These are phyloP conservation scores for Styela plicata DNA, from an alignment of 23 tunicate genomes.

Conservation along the genomic window DNA sequence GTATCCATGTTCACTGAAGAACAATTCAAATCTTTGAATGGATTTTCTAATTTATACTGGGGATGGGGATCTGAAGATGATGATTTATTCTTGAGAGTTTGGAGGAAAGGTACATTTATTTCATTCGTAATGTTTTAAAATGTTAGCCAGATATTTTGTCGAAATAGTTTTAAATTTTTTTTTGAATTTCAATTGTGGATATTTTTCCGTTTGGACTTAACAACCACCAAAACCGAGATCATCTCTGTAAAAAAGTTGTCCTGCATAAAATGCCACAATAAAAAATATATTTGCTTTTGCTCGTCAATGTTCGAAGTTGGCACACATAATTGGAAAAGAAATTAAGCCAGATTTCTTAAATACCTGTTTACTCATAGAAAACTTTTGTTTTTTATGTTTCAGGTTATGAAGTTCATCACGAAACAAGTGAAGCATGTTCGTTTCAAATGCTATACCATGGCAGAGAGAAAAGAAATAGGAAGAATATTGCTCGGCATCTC, in stretches of 20 bases:
- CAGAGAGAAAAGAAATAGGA: slow-evolving; percentile 7
- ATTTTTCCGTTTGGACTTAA: too few species aligned
- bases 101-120: slow-evolving; percentile 42
- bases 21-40: slow-evolving; percentile 48
- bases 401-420: slow-evolving; percentile 30
- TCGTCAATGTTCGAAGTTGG: too few species aligned
- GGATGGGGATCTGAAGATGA: slow-evolving; percentile 54
- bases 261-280: too few species aligned
- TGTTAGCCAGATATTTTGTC: too few species aligned
- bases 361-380: too few species aligned
- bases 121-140: too few species aligned
- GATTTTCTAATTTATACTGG: slow-evolving; percentile 62
- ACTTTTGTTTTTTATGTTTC: slow-evolving; percentile 1
- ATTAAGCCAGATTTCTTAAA: too few species aligned
- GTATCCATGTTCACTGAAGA: slow-evolving; percentile 51
- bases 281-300: too few species aligned
- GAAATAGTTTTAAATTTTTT: background rate
- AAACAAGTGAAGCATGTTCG: background rate
- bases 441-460: slow-evolving; percentile 21
- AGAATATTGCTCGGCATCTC: slow-evolving; percentile 10
- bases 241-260: too few species aligned
- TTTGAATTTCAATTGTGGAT: background rate
- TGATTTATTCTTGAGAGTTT: slow-evolving; percentile 36
- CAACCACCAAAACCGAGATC: too few species aligned
- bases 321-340: too few species aligned